Percentiles rank a stretch among this genome's conserved stretches.
phyloP scores from a whole-genome alignment of 2,797 vertebrate species.

The Macropus fuliginosus region DNA sequence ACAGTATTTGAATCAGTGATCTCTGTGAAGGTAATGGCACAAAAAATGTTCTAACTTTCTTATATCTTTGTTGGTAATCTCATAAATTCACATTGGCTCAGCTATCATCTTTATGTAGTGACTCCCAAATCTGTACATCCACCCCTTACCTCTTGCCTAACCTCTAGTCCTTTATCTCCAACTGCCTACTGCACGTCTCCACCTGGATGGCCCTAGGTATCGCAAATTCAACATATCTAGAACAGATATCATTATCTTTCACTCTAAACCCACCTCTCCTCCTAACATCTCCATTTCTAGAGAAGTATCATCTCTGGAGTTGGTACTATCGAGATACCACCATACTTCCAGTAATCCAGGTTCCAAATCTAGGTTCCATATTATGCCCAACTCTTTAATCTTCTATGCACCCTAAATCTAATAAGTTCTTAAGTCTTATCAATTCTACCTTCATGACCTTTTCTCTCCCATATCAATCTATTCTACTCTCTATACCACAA shows the following conservation, averaged over 20 bases:
- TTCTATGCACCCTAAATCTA: background rate
- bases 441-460: background rate
- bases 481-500: background rate
- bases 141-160: background rate
- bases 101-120: background rate
- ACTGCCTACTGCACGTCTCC: background rate
- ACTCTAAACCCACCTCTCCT: background rate
- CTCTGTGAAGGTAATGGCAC: background rate
- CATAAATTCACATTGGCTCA: background rate
- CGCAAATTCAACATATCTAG: background rate
- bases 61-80: background rate
- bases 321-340: background rate
- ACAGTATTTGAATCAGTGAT: background rate
- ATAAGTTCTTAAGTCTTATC: background rate
- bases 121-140: background rate
- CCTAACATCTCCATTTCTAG: background rate
- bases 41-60: background rate
- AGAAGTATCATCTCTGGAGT: background rate
- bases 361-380: background rate
- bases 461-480: background rate
- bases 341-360: background rate
- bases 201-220: background rate
- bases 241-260: background rate
- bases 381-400: background rate
- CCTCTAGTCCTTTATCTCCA: background rate